phyloP scores from a whole-genome alignment of 1,140 invertebrate species.

The Zaprionus kolodkinae region DNA sequence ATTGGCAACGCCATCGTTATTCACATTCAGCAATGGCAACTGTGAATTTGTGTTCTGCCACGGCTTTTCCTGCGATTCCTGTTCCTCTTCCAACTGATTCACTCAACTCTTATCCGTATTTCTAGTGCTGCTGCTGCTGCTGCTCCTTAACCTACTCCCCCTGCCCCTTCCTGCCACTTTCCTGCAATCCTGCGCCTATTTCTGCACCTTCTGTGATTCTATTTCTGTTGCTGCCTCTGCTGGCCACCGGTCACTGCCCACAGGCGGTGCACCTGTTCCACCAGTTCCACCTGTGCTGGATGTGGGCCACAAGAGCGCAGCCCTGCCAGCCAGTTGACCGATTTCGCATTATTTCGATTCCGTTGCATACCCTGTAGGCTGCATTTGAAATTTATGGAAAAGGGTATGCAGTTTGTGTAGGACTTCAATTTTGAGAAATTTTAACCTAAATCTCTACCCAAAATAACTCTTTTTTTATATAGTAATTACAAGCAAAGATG shows the following conservation, averaged over 20 bases:
- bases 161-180: not conserved
- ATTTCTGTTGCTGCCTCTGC: not conserved
- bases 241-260: not conserved
- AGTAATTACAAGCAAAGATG: too few relatives aligned
- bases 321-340: not conserved
- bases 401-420: too few relatives aligned
- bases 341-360: too few relatives aligned
- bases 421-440: too few relatives aligned
- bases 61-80: not conserved
- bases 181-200: too few relatives aligned
- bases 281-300: not conserved
- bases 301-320: too few relatives aligned
- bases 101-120: not conserved
- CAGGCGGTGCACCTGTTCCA: slow-evolving; percentile 1
- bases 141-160: too few relatives aligned
- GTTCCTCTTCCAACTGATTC: not conserved
- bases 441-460: too few relatives aligned
- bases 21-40: slow-evolving; percentile 7
- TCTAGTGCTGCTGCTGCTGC: not conserved
- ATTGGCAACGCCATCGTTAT: slow-evolving; percentile 15
- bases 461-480: too few relatives aligned
- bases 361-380: too few relatives aligned
- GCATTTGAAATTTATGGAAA: too few relatives aligned
- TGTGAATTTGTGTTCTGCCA: not conserved
- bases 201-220: not conserved